Conservation (phyloP, 1,140 invertebrate genomes). For the Cryptotermes secundus region DNA sequence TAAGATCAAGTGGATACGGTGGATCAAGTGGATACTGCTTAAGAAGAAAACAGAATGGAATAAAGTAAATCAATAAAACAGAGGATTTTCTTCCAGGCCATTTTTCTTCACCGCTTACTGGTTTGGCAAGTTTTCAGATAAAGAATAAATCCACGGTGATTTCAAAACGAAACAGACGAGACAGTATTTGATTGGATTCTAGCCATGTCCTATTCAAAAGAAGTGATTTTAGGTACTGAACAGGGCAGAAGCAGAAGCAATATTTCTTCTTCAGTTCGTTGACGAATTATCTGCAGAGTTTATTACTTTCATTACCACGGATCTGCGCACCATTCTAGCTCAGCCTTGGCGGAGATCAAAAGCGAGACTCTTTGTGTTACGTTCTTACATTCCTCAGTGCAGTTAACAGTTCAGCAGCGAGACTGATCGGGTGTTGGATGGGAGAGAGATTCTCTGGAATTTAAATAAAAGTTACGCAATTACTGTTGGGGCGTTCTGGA, state of each 20-base stretch:
- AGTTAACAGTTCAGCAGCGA: no score
- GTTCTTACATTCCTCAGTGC: no score
- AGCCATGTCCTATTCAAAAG: background rate
- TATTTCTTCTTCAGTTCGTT: background rate
- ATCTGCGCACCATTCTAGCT: background rate
- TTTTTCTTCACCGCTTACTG: slow-evolving; percentile 11
- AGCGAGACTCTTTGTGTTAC: no score
- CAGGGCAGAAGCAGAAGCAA: background rate
- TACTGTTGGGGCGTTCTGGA: no score
- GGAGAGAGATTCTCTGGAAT: no score
- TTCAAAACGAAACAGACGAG: background rate
- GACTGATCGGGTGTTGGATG: no score
- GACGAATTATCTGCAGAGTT: background rate
- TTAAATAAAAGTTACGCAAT: no score
- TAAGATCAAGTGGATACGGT: no score
- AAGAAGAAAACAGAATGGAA: background rate
- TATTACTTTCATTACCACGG: background rate
- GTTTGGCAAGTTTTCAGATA: background rate
- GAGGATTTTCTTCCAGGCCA: background rate
- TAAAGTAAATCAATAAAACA: background rate
- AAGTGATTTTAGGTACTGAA: background rate
- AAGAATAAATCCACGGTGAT: background rate
- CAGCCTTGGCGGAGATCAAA: background rate
- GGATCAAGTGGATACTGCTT: background rate
- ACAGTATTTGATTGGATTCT: background rate